These are phyloP conservation scores for Xestia rhomboidea DNA, from an alignment of 2,888 invertebrate species.

Conservation along the genomic window DNA sequence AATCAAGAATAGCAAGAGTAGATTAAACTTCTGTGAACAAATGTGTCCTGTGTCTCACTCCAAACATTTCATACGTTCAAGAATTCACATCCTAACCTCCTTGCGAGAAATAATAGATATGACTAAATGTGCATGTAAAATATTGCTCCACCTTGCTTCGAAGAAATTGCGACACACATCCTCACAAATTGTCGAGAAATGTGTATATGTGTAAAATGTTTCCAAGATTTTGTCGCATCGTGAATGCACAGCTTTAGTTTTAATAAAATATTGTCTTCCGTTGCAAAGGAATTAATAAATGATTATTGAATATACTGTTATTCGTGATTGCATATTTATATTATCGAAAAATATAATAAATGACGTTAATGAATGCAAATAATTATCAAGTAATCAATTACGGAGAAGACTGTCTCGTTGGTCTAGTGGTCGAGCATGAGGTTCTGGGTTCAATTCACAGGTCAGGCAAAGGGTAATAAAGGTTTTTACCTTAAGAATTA, in stretches of 20 bases:
- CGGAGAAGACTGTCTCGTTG: not conserved
- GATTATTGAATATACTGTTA: not conserved
- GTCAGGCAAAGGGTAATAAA: not conserved
- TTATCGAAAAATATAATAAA: not conserved
- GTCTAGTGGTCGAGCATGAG: not conserved
- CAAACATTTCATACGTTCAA: slow-evolving; percentile 9
- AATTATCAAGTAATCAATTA: not conserved
- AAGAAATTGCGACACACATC: slow-evolving; percentile 23
- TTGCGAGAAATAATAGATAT: slow-evolving; percentile 18
- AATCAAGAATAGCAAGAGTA: not conserved
- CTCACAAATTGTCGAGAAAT: slow-evolving; percentile 11
- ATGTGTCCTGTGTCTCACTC: not conserved
- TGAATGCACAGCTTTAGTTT: slow-evolving; percentile 39
- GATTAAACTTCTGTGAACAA: not conserved
- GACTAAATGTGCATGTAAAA: slow-evolving; percentile 39
- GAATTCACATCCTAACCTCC: not conserved
- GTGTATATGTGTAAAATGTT: slow-evolving; percentile 3
- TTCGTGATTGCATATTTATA: not conserved
- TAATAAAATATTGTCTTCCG: slow-evolving; percentile 1
- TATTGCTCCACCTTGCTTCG: slow-evolving; percentile 4
- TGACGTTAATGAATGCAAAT: not conserved
- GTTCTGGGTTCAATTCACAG: not conserved
- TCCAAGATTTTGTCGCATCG: slow-evolving; percentile 10
- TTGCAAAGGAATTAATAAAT: slow-evolving; percentile 23
- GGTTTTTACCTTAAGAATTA: not conserved